Evolutionary conservation across 2,888 invertebrate genomes (phyloP).

Genomic region (Pocota personata): DNA sequence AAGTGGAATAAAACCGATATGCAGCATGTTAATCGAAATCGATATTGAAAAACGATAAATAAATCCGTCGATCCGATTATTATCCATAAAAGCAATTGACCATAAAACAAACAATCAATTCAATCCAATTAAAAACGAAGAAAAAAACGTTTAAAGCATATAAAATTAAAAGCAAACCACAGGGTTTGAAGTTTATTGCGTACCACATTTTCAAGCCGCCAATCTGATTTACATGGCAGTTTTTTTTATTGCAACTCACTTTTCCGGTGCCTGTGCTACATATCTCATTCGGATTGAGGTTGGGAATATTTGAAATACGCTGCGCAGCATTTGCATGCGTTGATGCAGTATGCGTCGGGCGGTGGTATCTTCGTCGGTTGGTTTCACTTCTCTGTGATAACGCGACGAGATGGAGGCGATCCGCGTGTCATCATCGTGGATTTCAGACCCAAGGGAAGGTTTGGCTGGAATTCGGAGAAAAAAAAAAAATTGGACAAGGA

Average conservation of each 20-base stretch:
- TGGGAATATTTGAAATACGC: conserved; percentile 49
- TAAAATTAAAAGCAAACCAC: neutral
- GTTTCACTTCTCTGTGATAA: neutral
- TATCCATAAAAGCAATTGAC: conserved; percentile 53
- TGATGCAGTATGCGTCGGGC: conserved; percentile 19
- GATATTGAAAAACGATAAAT: conserved; percentile 25
- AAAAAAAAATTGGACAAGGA: neutral
- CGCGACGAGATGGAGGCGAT: conserved; percentile 9
- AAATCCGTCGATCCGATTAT: conserved; percentile 57
- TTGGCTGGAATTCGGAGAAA: conserved; percentile 30
- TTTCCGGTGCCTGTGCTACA: conserved; percentile 23
- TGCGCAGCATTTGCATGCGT: conserved; percentile 36
- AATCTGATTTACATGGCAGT: conserved; percentile 43
- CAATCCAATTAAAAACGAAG: conserved; percentile 52
- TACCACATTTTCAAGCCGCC: conserved; percentile 45
- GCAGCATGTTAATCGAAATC: conserved; percentile 54
- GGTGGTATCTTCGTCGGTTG: conserved; percentile 5
- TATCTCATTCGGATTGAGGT: conserved; percentile 29
- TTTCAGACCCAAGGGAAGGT: neutral
- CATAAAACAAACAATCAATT: conserved; percentile 56
- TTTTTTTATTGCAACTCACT: conserved; percentile 13
- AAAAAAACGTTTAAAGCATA: neutral
- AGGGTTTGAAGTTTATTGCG: conserved; percentile 47
- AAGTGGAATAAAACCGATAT: conserved; percentile 57
- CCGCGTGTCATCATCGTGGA: neutral